These are phyloP conservation scores for Rhynchonema sp. DNA, from an alignment of 2,888 invertebrate genomes.

Conservation along the genomic window DNA sequence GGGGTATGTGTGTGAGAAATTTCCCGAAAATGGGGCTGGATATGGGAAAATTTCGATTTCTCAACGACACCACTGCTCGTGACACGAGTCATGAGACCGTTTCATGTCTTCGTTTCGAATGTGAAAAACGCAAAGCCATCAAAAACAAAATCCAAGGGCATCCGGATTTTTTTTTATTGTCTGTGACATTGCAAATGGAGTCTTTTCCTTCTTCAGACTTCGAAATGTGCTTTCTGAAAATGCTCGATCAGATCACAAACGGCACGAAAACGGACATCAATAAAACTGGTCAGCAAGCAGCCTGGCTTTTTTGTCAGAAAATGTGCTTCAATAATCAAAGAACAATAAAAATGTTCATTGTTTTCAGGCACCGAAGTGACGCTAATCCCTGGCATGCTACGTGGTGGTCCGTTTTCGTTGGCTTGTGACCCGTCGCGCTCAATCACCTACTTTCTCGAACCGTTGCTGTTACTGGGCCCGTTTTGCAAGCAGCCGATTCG, in stretches of 20 bases:
- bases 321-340: background rate
- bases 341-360: background rate
- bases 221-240: constrained; percentile 45
- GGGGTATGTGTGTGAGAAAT: too few relatives aligned
- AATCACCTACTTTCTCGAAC: constrained; percentile 70
- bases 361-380: constrained; percentile 55
- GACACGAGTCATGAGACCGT: too few relatives aligned
- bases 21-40: too few relatives aligned
- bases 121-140: too few relatives aligned
- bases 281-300: constrained; percentile 42
- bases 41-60: too few relatives aligned
- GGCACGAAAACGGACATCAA: constrained; percentile 72
- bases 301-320: background rate
- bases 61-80: too few relatives aligned
- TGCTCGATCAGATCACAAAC: constrained; percentile 82
- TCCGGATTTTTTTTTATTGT: too few relatives aligned
- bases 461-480: constrained; percentile 64
- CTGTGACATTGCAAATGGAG: too few relatives aligned
- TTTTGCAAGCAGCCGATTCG: constrained; percentile 78
- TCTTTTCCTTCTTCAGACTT: constrained; percentile 15
- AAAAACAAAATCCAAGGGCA: too few relatives aligned
- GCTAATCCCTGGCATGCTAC: constrained; percentile 70
- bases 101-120: too few relatives aligned
- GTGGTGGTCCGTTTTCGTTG: constrained; percentile 68
- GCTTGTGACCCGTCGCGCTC: constrained; percentile 52